A percentile compares a stretch with the other conserved stretches of the same genome.
phyloP scores from a whole-genome alignment of 2,113 vertebrate genomes.

The Caretta caretta region DNA sequence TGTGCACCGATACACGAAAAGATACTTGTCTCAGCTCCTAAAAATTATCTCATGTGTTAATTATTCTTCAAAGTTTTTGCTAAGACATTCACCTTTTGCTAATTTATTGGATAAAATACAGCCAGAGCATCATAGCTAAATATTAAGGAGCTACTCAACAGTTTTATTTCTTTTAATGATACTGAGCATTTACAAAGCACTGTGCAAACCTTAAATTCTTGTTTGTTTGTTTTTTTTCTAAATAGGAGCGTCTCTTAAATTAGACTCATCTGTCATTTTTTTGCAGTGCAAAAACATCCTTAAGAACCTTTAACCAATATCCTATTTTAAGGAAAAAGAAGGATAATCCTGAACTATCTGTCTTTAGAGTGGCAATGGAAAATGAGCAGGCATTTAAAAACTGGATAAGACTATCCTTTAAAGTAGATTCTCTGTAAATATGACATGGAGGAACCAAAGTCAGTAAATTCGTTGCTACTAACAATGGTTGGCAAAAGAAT shows the following conservation, averaged over 20 bases:
- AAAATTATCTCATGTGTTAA: background rate
- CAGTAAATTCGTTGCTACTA: background rate
- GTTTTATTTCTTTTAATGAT: background rate
- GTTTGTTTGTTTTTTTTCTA: background rate
- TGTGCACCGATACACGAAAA: background rate
- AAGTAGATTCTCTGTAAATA: background rate
- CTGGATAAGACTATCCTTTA: background rate
- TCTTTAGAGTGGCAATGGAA: background rate
- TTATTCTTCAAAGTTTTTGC: background rate
- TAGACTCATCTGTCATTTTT: background rate
- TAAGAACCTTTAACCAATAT: background rate
- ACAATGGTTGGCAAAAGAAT: background rate
- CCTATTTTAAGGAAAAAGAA: background rate
- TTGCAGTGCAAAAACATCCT: background rate
- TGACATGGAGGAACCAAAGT: background rate
- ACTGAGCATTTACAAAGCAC: background rate
- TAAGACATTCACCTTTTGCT: background rate
- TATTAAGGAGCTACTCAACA: background rate
- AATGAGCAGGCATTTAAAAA: background rate
- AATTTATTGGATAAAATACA: background rate
- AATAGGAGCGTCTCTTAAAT: background rate
- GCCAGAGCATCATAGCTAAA: background rate
- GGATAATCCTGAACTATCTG: background rate
- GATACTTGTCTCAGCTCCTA: background rate
- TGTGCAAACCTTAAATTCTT: background rate